Base-by-base conservation (phyloP, 2,888 invertebrate species). In the Trypoxylon attenuatum region DNA sequence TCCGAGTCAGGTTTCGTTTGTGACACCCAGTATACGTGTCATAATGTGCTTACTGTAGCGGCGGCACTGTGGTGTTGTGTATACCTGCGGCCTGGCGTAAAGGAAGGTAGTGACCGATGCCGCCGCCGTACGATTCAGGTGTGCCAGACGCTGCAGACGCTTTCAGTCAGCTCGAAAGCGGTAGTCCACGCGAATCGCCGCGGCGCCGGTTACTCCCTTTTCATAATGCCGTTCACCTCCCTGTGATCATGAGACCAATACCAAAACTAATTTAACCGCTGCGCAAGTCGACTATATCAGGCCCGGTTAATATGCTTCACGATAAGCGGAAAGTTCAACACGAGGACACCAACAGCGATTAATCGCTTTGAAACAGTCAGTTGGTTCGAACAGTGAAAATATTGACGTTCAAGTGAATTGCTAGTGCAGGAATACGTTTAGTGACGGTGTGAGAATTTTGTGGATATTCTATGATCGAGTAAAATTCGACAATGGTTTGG, bases 91-190 rank as follows among this genome's bases (percentile, higher is more conserved):
- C 13, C 13, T 33, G 33, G n/a, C 33, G 5, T 66, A 71, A 76
- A 76, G 77, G 61, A 71, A 80, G 76, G 75, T 75, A 77, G 77
- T 76, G 78, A 78, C 77, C 80, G 77, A 79, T 76, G 77, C 79
- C 80, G 77, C 78, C 75, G 77, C 79, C 70, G 71, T 69, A 66
- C 76, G 73, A 72, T 75, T 76, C 80, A 81, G 82, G 80, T 81
- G 79, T 77, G 80, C 77, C 79, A 71, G 77, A 63, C 70, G 69
- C 58, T 65, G 67, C 70, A 71, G 62, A 71, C 76, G 68, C 69
- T 73, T 62, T 79, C 33, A 33, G 33, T 33, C 77, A 75, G 80
- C 81, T 78, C 68, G 76, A 68, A 72, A 63, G 81, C 73, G 74
- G 75, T 74, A 63, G 75, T 69, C 75, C 73, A 75, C 75, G 71